Conservation (phyloP, 2,797 vertebrate genomes). For the Chelonia mydas region DNA sequence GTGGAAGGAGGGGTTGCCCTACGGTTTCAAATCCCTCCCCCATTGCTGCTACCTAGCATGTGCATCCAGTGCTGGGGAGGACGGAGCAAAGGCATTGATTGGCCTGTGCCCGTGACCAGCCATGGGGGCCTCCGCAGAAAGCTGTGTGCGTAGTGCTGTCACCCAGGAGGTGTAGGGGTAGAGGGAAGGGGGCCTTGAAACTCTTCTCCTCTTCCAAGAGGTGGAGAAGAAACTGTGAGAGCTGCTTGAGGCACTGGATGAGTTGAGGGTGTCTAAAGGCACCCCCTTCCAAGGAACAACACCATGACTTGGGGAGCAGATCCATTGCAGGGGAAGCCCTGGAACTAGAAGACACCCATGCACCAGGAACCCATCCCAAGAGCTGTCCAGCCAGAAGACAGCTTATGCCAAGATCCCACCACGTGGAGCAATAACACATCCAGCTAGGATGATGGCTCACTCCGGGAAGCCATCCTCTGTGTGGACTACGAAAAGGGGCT, state of each 20-base stretch:
- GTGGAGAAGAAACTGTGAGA: background rate
- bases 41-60: background rate
- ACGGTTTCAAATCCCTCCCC: background rate
- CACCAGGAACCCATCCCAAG: background rate
- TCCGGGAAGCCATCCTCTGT: background rate
- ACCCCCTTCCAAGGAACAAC: background rate
- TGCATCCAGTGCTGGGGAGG: background rate
- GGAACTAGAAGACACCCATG: background rate
- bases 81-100: background rate
- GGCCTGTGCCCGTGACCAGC: background rate
- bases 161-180: background rate
- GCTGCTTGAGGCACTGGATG: background rate
- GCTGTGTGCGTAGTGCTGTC: background rate
- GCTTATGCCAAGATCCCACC: background rate
- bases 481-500: background rate
- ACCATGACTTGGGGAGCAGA: background rate
- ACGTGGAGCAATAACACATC: background rate
- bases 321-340: background rate
- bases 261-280: background rate
- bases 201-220: background rate
- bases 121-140: background rate
- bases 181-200: background rate
- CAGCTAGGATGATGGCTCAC: background rate
- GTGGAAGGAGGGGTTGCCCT: background rate
- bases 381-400: background rate